Conservation (phyloP, 2,888 invertebrate species). For the Micoletzkya japonica region DNA sequence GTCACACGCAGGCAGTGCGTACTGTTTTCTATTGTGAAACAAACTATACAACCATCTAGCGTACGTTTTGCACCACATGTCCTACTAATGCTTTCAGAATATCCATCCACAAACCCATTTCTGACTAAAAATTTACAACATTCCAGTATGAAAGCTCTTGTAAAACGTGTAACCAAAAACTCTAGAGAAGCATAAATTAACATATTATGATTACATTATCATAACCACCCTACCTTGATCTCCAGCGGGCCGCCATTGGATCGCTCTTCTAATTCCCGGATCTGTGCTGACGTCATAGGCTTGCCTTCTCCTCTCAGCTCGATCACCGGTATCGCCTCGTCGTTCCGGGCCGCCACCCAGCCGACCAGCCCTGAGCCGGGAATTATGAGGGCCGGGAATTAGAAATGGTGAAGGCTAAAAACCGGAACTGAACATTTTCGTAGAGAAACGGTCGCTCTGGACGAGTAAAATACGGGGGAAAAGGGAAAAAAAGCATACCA, state of each 20-base stretch:
- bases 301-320: slow-evolving; percentile 63
- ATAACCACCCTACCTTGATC: slow-evolving; percentile 47
- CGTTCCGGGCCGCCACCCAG: slow-evolving; percentile 32
- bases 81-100: too few species aligned
- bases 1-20: too few species aligned
- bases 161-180: too few species aligned
- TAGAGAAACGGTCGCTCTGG: not conserved
- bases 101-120: too few species aligned
- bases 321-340: slow-evolving; percentile 63
- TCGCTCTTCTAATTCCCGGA: slow-evolving; percentile 60
- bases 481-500: not conserved
- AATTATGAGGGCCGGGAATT: not conserved
- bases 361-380: too few species aligned
- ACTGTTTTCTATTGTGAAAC: too few species aligned
- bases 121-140: too few species aligned
- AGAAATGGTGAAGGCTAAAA: not conserved
- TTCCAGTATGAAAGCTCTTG: too few species aligned
- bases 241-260: slow-evolving; percentile 61
- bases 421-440: not conserved
- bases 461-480: not conserved
- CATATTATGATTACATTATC: not conserved
- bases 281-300: slow-evolving; percentile 64
- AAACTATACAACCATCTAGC: too few species aligned
- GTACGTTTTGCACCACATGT: too few species aligned
- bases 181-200: too few species aligned